Base-by-base conservation (phyloP, 2,113 vertebrate species). In the Odobenus rosmarus region DNA sequence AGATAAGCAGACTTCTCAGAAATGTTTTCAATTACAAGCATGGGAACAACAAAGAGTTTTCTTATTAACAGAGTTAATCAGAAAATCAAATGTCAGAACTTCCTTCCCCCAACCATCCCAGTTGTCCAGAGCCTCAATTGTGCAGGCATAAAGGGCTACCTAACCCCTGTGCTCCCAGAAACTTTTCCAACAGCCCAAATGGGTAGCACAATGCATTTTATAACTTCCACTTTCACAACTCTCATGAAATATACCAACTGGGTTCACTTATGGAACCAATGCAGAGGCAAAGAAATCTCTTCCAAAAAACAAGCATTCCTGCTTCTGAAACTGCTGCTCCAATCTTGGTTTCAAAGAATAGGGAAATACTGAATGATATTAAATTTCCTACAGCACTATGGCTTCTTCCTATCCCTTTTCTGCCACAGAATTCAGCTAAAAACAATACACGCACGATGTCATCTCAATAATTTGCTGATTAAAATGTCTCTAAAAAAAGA, bases 361-460 rank as follows among this genome's bases (percentile, higher is more conserved):
- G 39, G 46, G 74, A 71, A 98, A 95, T 93, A 98, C 15, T 98
- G 96, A 87, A 96, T 95, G 92, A 93, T 13, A 95, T 97, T 98
- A 96, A 93, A 83, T 92, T 89, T 85, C 79, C 85, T 6, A 14
- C 49, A 91, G 96, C 95, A 97, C 97, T 98, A 96, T 98, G 96
- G 93, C 28, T 98, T 98, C 88, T 98, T 98, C 97, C 90, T 98
- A 97, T 83, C 71, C 77, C 97, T 96, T 98, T 98, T 97, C 94
- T 97, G 86, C 92, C 85, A 61, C 0, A 72, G 92, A 98, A 97
- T 95, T 98, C 93, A 96, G 97, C 98, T 98, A 96, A 95, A 97
- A 98, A 96, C 97, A 98, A 94, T 96, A 97, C 57, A n/a, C 97
- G 96, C 57, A n/a, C 97, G 96, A 86, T 98, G 97, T 94, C 89